Base-by-base conservation (phyloP, 2,888 invertebrate species). In the Trachelus iudaicus region DNA sequence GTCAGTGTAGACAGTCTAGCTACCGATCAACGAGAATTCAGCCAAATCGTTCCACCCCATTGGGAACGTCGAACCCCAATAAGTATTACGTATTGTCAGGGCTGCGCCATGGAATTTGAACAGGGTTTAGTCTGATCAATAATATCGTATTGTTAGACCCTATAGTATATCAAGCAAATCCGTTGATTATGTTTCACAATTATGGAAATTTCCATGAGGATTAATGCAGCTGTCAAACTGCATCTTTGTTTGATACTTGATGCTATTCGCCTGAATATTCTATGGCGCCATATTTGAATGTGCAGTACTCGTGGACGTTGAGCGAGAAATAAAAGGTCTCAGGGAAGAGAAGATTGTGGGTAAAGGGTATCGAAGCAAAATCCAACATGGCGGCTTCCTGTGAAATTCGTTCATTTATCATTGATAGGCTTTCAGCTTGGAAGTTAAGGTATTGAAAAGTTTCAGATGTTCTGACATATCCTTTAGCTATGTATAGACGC, bases 61-160 rank as follows among this genome's bases (percentile, higher is more conserved):
- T 75, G 56, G 71, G 31, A 69, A 79, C 56, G 56, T 56, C 23
- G 23, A 56, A 56, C 56, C 56, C 56, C 56, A 23, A 23, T 56
- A 56, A 15, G 56, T 56, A 23, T 23, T 56, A 56, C 56, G 23
- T 23, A 56, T 56, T 56, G 23, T 56, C 56, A 56, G 23, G 23
- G 56, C 23, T 56, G 56, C 56, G 23, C 56, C 56, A 56, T 73
- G 87, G 85, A 87, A 88, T 87, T 89, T 85, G 81, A 85, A 89
- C 84, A 83, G 83, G 87, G 83, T 83, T 87, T 85, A 79, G 81
- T 73, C 85, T 85, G 89, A 88, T 88, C 88, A 83, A 88, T 88
- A 88, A 87, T 85, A 83, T 83, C 83, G 84, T 85, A 76, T 85
- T 85, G 86, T 87, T 87, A 87, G 85, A 83, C 84, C 84, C 84